These are phyloP conservation scores for Pararge aegeria DNA, from an alignment of 1,140 invertebrate species.

Conservation along the genomic window DNA sequence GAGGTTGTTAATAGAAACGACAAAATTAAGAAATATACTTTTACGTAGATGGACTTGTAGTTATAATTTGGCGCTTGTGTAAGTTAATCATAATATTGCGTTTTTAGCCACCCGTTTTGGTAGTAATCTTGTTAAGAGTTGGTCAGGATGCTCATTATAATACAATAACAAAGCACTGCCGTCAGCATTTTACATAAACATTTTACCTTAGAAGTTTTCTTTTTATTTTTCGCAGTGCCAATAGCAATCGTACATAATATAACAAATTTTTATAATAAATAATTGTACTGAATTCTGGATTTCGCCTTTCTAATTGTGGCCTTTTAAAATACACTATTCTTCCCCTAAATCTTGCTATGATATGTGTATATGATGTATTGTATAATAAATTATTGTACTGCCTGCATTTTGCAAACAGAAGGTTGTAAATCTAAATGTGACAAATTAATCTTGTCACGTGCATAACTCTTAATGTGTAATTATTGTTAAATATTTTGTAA, in stretches of 20 bases:
- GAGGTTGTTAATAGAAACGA: constrained; percentile 36
- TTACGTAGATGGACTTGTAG: constrained; percentile 40
- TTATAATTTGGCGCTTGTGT: constrained; percentile 41
- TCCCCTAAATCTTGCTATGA: constrained; percentile 1
- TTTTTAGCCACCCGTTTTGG: constrained; percentile 17
- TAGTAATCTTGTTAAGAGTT: constrained; percentile 28
- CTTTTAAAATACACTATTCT: constrained; percentile 18
- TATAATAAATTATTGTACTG: constrained; percentile 5
- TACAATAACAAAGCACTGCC: constrained; percentile 49
- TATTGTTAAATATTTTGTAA: constrained; percentile 45
- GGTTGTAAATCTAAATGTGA: constrained; percentile 13
- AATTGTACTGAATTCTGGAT: constrained; percentile 19
- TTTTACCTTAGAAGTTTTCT: constrained; percentile 1
- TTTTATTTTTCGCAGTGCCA: constrained; percentile 26
- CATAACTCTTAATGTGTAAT: constrained; percentile 28
- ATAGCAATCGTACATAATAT: constrained; percentile 3
- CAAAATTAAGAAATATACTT: constrained; percentile 19
- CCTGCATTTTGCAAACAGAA: constrained; percentile 2
- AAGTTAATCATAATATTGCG: constrained; percentile 34
- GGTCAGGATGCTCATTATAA: constrained; percentile 76
- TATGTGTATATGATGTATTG: constrained; percentile 2
- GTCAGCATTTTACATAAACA: constrained; percentile 43
- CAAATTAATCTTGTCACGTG: constrained; percentile 16
- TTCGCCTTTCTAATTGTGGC: constrained; percentile 25
- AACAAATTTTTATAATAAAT: not conserved